These are phyloP conservation scores for Scrobipalpa costella DNA, from an alignment of 2,888 invertebrate species.

Conservation along the genomic window DNA sequence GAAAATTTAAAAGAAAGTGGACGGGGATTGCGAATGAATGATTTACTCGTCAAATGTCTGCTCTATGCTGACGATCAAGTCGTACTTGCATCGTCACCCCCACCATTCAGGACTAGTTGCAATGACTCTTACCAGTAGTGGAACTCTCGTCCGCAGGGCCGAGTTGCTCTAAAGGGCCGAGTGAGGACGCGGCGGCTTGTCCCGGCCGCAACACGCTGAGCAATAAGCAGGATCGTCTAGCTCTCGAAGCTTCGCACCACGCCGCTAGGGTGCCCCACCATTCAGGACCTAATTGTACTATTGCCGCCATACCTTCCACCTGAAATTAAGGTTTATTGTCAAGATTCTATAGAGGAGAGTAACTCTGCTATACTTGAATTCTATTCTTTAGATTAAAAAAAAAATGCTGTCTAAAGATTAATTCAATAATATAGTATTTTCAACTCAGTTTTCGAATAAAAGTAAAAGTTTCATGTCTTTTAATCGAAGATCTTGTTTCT, in stretches of 20 bases:
- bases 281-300: conserved; percentile 90
- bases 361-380: too few relatives aligned
- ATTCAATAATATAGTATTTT: too few relatives aligned
- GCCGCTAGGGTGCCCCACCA: conserved; percentile 98
- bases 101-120: not conserved
- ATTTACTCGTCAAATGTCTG: too few relatives aligned
- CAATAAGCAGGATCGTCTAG: conserved; percentile 90
- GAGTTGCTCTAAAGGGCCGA: conserved; percentile 90
- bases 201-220: conserved; percentile 92
- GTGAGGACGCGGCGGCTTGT: conserved; percentile 89
- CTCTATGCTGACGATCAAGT: too few relatives aligned
- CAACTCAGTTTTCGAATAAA: too few relatives aligned
- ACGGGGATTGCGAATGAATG: too few relatives aligned
- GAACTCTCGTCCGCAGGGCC: conserved; percentile 83
- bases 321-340: conserved; percentile 38
- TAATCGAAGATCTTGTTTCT: too few relatives aligned
- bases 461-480: too few relatives aligned
- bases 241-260: conserved; percentile 88
- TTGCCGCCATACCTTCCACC: conserved; percentile 94
- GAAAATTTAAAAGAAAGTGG: too few relatives aligned
- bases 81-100: too few relatives aligned
- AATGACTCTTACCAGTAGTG: conserved; percentile 45
- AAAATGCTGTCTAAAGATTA: too few relatives aligned
- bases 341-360: not conserved
- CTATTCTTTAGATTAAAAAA: too few relatives aligned